phyloP scores from a whole-genome alignment of 2,113 vertebrate species.

The Malurus elegans region DNA sequence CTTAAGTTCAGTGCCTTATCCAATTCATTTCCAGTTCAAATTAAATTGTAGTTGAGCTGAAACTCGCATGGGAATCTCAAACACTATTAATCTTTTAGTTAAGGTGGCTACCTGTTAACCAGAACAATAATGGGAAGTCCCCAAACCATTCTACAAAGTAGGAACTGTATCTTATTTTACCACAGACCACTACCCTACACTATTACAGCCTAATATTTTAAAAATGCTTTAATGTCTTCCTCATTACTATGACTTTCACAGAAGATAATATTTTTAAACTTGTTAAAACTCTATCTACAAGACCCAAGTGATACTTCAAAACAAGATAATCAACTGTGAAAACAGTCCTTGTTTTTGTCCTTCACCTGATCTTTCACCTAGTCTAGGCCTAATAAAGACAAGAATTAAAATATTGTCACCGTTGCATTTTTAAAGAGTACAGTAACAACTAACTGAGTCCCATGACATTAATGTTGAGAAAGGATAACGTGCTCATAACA shows the following conservation, averaged over 20 bases:
- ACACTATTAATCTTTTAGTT: conserved; percentile 14
- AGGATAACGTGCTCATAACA: not conserved
- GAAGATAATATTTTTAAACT: not conserved
- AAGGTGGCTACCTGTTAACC: not conserved
- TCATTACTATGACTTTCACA: not conserved
- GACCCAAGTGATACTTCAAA: not conserved
- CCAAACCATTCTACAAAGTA: not conserved
- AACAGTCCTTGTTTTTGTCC: not conserved
- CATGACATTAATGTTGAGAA: not conserved
- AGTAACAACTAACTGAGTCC: not conserved
- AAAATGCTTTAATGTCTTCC: not conserved
- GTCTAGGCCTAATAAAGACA: not conserved
- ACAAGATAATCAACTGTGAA: not conserved
- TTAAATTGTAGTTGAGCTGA: not conserved
- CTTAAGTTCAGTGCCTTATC: not conserved
- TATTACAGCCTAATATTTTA: not conserved
- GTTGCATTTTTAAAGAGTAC: not conserved
- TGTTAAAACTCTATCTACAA: not conserved
- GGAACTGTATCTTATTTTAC: not conserved
- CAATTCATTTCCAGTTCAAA: conserved; percentile 22
- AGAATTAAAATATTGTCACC: not conserved
- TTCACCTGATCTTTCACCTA: not conserved
- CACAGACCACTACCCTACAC: not conserved
- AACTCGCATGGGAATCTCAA: not conserved
- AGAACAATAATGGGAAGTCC: not conserved